Conservation (phyloP, 1,140 invertebrate genomes). For the Drosophila melanogaster region DNA sequence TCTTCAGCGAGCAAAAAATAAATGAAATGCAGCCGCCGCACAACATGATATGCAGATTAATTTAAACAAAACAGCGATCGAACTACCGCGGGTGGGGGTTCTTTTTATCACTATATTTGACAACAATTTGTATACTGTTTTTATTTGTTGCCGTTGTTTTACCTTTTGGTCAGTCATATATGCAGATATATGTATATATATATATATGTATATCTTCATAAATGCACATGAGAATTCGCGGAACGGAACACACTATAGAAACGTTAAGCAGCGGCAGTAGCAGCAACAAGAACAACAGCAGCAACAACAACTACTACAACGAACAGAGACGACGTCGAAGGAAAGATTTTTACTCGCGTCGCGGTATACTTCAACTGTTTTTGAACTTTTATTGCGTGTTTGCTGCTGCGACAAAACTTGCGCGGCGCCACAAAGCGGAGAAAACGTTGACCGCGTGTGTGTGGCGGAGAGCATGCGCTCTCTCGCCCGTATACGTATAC, state of each 20-base stretch:
- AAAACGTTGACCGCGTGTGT: conserved; percentile 24
- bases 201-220: neutral
- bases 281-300: conserved; percentile 27
- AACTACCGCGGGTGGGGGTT: neutral
- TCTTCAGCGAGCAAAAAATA: conserved; percentile 29
- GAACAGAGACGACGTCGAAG: conserved; percentile 68
- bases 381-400: conserved; percentile 81
- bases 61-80: conserved; percentile 21
- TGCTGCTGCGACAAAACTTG: conserved; percentile 60
- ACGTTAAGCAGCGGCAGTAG: conserved; percentile 11
- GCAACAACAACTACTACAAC: conserved; percentile 56
- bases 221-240: conserved; percentile 60
- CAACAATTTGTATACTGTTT: neutral
- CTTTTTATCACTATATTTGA: neutral
- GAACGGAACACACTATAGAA: conserved; percentile 41
- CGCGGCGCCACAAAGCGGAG: conserved; percentile 60
- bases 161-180: conserved; percentile 9
- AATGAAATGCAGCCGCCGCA: conserved; percentile 43
- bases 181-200: neutral
- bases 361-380: conserved; percentile 82
- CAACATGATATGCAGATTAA: conserved; percentile 53
- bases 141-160: conserved; percentile 3
- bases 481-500: conserved; percentile 19
- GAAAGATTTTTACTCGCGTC: conserved; percentile 83
- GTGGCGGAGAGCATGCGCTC: conserved; percentile 30